Evolutionary conservation across 2,113 vertebrate genomes (phyloP).

Genomic region (Cettia cetti): DNA sequence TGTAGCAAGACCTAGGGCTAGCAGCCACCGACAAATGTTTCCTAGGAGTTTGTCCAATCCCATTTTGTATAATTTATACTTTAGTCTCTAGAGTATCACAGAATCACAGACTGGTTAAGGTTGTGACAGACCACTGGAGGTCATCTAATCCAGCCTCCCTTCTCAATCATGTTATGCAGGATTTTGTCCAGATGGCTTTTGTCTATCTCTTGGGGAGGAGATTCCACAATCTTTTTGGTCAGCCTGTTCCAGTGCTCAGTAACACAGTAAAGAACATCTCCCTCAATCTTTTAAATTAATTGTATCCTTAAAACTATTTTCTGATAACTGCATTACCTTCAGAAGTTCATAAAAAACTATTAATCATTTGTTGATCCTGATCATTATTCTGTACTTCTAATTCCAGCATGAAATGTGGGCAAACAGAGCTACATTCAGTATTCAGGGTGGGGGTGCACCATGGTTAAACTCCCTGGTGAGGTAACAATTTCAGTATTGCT

Average conservation of each 20-base stretch:
- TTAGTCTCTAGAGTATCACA: background rate
- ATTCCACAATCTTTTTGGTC: background rate
- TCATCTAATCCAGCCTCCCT: background rate
- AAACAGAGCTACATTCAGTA: background rate
- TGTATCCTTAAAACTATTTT: background rate
- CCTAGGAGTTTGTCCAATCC: background rate
- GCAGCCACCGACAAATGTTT: accelerated
- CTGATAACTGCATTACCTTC: background rate
- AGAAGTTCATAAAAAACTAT: background rate
- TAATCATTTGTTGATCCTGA: background rate
- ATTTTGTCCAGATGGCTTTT: background rate
- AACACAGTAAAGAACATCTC: background rate
- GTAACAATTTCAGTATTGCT: background rate
- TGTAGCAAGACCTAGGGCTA: background rate
- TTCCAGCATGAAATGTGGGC: background rate
- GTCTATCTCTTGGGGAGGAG: background rate
- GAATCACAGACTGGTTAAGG: background rate
- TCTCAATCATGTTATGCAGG: background rate
- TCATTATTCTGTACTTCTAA: background rate
- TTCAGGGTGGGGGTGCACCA: background rate
- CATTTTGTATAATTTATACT: background rate
- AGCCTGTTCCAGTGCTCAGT: background rate
- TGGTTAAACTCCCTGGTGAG: background rate
- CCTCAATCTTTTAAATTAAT: background rate
- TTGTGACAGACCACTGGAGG: background rate